Evolutionary conservation across 1,140 invertebrate species (phyloP).

Genomic region (Manduca sexta): DNA sequence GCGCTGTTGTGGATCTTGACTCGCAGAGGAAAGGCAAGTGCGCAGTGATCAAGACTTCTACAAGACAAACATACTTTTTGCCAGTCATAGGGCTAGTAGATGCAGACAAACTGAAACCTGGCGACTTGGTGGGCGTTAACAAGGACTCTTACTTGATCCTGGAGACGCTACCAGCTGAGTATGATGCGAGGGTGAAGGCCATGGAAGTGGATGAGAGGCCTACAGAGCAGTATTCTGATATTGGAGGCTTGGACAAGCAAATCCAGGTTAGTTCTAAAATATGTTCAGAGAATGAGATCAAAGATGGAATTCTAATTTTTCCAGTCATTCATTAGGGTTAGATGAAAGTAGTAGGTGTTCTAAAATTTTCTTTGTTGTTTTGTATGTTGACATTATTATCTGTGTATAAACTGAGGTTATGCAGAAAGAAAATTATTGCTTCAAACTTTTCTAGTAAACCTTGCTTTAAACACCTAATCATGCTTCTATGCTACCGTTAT

Average conservation of each 20-base stretch:
- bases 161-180: slow-evolving; percentile 98
- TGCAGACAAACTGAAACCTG: slow-evolving; percentile 97
- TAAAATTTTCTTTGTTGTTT: too few relatives aligned
- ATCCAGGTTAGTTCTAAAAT: slow-evolving; percentile 78
- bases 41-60: slow-evolving; percentile 99
- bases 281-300: too few relatives aligned
- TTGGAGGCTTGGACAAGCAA: slow-evolving; percentile 99
- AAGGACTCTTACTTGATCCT: slow-evolving; percentile 99
- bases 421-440: too few relatives aligned
- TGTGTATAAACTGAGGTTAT: too few relatives aligned
- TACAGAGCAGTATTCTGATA: slow-evolving; percentile 99
- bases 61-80: slow-evolving; percentile 98
- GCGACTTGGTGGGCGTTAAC: slow-evolving; percentile 98
- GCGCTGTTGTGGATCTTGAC: slow-evolving; percentile 98
- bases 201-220: slow-evolving; percentile 99
- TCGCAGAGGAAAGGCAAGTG: slow-evolving; percentile 99
- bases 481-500: too few relatives aligned
- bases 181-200: slow-evolving; percentile 98
- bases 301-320: too few relatives aligned
- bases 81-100: slow-evolving; percentile 99
- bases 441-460: too few relatives aligned
- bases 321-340: too few relatives aligned
- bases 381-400: too few relatives aligned
- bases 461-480: too few relatives aligned
- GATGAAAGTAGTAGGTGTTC: too few relatives aligned